Base-by-base conservation (phyloP, 2,113 vertebrate genomes). In the Zingel zingel region DNA sequence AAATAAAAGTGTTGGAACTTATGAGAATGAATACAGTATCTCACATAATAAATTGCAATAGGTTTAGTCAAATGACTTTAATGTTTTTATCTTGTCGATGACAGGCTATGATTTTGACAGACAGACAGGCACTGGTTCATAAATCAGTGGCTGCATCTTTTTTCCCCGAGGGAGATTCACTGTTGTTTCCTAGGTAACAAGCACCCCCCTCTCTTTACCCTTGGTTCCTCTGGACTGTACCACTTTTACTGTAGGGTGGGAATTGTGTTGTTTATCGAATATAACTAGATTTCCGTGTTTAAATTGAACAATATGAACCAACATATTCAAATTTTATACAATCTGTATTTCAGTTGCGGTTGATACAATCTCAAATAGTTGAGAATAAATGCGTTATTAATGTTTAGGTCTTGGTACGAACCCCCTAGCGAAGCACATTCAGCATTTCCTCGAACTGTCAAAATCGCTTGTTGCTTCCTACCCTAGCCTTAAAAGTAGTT, bases 171-270 rank as follows among this genome's bases (percentile, higher is more conserved):
- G 76, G 89, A 94, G 91, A 94, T 92, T 93, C 94, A 90, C 88
- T 90, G 91, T 88, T 94, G 95, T 96, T 95, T 93, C 95, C 95
- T 89, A 82, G 94, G 95, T 80, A 96, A 95, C 95, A 92, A 84
- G 87, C 91, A 25, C 83, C 91, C 89, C 91, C 91, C 84, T 78
- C 90, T 86, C 91, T 90, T 88, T 88, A 74, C 85, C 86, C 79
- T 89, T 81, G 91, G 69, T 88, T 87, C 84, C 69, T 91, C 69
- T 79, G 91, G 95, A 90, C 67, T 72, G 82, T 92, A 94, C 95
- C 94, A 96, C 19, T 13, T 78, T 36, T 1, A 59, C 66, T 57
- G 50, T 57, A 73, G 92, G 92, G 84, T 39, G 53, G 7, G 12
- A 16, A 25, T 14, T 2, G 6, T 33, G 50, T 43, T 59, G 56